Base-by-base conservation (phyloP, 2,888 invertebrate species). In the Gerris lacustris region DNA sequence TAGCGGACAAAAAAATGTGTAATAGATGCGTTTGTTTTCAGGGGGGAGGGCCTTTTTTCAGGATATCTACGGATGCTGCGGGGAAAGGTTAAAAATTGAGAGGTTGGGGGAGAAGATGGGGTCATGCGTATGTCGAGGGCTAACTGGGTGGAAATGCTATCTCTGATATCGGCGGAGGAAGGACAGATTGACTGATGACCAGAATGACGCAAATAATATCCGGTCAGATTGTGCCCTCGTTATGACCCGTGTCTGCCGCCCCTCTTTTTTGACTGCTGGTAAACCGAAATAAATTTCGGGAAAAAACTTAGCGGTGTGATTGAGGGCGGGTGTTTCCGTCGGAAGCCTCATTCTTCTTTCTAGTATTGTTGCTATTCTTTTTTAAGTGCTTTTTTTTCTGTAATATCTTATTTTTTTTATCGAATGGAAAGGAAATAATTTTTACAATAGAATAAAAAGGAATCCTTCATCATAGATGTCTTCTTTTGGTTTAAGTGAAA, bases 21-120 rank as follows among this genome's bases (percentile, higher is more conserved):
- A 55, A 55, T 55, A 15, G 55, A 55, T 55, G 55, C 55, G 55
- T 55, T 55, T 55, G 55, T 55, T 55, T 55, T 55, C 55, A 55
- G 9, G 55, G 4, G 31, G 31, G 31, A 4, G 31, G 31, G 2
- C 1, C 5, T 55, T 55, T 55, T 55, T 55, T 55, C 15, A 55
- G 15, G 55, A 55, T 55, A 55, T 55, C 55, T 31, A 31, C 31
- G 31, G 31, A 31, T 31, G 4, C 55, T 55, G 55, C 11, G 9
- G 55, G 55, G 55, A 55, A 55, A 55, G 9, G 55, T 55, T 55
- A 55, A 55, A 55, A 55, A 55, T 2, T 55, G 55, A 55, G 55
- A 15, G 9, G 55, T 55, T 55, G 55, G 55, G 55, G 55, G 55
- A 11, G 9, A 11, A 15, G 55, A 11, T 55, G 55, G 55, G 55